Evolutionary conservation across 2,888 invertebrate species (phyloP).

Genomic region (Ennomos erosarius): DNA sequence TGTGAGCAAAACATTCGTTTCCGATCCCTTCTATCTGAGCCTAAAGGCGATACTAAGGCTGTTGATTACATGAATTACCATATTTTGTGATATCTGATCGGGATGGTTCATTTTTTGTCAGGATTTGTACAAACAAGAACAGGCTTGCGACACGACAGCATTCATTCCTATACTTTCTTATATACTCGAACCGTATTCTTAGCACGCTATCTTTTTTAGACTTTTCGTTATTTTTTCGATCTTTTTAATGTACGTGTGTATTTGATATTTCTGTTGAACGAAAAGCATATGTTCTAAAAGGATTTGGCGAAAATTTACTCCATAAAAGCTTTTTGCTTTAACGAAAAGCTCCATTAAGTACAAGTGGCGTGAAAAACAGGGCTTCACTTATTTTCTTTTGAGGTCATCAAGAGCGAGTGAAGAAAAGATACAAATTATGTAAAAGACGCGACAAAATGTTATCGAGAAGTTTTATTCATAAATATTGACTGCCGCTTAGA

Average conservation of each 20-base stretch:
- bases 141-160: not conserved
- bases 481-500: too few species aligned
- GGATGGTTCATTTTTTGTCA: constrained; percentile 32
- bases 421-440: too few species aligned
- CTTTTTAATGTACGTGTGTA: too few species aligned
- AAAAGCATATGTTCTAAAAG: constrained; percentile 1
- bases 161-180: not conserved
- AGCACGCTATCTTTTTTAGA: too few species aligned
- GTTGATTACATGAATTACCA: constrained; percentile 49
- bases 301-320: constrained; percentile 1
- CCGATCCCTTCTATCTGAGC: constrained; percentile 15
- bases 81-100: constrained; percentile 46
- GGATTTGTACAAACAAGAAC: constrained; percentile 14
- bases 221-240: too few species aligned
- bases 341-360: constrained; percentile 16
- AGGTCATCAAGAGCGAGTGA: too few species aligned
- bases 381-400: too few species aligned
- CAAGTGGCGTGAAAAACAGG: constrained; percentile 7
- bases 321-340: constrained; percentile 3
- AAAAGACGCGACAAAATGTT: too few species aligned
- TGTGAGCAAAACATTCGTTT: constrained; percentile 26
- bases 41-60: constrained; percentile 12
- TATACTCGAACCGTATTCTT: too few species aligned
- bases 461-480: too few species aligned
- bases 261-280: too few species aligned